These are phyloP conservation scores for Ictalurus furcatus DNA, from an alignment of 2,113 vertebrate genomes.

Conservation along the genomic window DNA sequence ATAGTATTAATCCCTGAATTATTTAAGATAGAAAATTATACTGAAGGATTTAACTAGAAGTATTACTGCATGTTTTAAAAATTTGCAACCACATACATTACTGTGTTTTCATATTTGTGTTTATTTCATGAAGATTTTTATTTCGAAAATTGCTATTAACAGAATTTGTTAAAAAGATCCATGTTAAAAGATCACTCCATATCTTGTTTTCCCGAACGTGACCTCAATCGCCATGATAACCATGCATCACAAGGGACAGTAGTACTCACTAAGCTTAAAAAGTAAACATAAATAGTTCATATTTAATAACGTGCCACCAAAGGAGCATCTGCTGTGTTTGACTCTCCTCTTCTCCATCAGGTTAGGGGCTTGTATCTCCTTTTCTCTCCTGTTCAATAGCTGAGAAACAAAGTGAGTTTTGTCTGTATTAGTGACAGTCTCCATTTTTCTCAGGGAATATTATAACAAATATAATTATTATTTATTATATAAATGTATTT, in stretches of 20 bases:
- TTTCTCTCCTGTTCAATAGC: conserved; percentile 79
- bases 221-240: conserved; percentile 37
- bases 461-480: conserved; percentile 26
- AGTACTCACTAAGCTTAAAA: conserved; percentile 46
- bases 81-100: conserved; percentile 17
- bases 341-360: conserved; percentile 54
- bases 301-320: conserved; percentile 69
- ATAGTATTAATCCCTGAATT: not conserved
- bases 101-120: conserved; percentile 61
- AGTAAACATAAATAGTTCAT: conserved; percentile 51
- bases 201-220: not conserved
- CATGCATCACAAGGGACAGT: conserved; percentile 47
- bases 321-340: conserved; percentile 48
- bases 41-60: not conserved
- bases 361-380: conserved; percentile 76
- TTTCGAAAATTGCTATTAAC: conserved; percentile 46
- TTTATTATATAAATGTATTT: conserved; percentile 9
- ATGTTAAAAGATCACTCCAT: conserved; percentile 2
- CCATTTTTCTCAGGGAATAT: conserved; percentile 13
- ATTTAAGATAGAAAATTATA: not conserved
- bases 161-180: conserved; percentile 33
- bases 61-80: conserved; percentile 3
- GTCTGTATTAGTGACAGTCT: conserved; percentile 22
- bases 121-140: conserved; percentile 73
- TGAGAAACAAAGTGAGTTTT: conserved; percentile 60